Evolutionary conservation across 2,797 vertebrate genomes (phyloP).

Genomic region (Parauchenoglanis ngamensis): DNA sequence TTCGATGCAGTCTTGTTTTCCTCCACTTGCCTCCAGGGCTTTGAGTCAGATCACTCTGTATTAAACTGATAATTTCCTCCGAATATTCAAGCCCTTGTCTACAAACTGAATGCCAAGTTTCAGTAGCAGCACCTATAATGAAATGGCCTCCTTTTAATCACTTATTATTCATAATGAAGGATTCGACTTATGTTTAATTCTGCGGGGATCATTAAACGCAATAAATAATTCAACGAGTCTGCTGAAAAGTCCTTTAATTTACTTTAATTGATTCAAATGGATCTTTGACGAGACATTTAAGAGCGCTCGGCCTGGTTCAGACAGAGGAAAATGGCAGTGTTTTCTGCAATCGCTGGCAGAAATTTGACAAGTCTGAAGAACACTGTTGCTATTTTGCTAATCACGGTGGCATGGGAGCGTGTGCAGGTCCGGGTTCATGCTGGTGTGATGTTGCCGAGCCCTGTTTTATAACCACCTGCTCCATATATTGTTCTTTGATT

Average conservation of each 20-base stretch:
- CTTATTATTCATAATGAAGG: constrained; percentile 67
- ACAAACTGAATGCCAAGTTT: constrained; percentile 18
- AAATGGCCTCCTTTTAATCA: constrained; percentile 50
- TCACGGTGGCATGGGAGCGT: not conserved
- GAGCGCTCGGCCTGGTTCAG: constrained; percentile 36
- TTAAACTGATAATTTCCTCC: constrained; percentile 24
- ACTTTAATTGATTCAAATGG: constrained; percentile 64
- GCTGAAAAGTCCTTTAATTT: constrained; percentile 61
- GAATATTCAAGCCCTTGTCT: constrained; percentile 36
- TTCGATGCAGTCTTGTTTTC: constrained; percentile 16
- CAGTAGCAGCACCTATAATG: constrained; percentile 38
- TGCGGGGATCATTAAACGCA: constrained; percentile 64
- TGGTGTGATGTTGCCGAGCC: not conserved
- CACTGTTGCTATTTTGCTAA: constrained; percentile 15
- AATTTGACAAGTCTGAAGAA: constrained; percentile 15
- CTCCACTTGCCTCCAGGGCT: constrained; percentile 21
- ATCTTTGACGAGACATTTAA: constrained; percentile 53
- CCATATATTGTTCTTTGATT: not conserved
- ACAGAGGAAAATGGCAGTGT: constrained; percentile 22
- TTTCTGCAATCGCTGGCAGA: constrained; percentile 23
- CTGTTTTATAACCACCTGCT: not conserved
- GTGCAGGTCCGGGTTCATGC: not conserved
- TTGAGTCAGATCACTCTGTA: constrained; percentile 9
- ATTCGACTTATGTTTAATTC: constrained; percentile 68
- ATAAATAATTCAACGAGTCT: constrained; percentile 68